Conservation (phyloP, 2,888 invertebrate species). For the Agapostemon virescens region DNA sequence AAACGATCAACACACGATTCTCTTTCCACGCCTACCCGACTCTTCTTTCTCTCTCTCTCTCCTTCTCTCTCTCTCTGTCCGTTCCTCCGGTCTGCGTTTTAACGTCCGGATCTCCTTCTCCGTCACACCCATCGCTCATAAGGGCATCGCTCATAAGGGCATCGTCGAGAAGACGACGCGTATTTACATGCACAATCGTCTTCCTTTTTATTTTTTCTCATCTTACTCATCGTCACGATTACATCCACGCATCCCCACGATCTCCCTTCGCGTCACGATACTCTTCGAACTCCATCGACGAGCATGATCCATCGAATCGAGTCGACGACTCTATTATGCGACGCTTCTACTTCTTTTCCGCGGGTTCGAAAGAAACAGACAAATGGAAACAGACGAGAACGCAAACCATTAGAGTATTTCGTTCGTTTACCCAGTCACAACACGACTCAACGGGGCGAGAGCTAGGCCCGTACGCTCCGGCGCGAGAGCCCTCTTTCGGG, state of each 20-base stretch:
- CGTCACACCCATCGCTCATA: conserved; percentile 4
- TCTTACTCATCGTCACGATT: conserved; percentile 19
- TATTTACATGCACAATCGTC: conserved; percentile 42
- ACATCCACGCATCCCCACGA: neutral
- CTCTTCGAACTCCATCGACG: too few species aligned
- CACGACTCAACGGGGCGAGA: conserved; percentile 46
- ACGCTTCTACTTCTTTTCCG: conserved; percentile 1
- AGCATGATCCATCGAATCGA: neutral
- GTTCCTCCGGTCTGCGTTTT: neutral
- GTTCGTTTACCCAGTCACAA: conserved; percentile 47
- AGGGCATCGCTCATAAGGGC: conserved; percentile 20
- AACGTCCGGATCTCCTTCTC: neutral
- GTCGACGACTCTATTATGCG: neutral
- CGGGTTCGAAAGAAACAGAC: conserved; percentile 30
- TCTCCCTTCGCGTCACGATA: neutral
- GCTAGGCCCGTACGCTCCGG: conserved; percentile 18
- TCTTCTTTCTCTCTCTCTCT: neutral
- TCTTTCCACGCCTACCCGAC: conserved; percentile 15
- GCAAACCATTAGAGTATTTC: conserved; percentile 42
- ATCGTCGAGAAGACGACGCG: conserved; percentile 30
- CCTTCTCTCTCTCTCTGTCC: too few species aligned
- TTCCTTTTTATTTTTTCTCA: too few species aligned
- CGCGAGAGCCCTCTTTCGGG: neutral
- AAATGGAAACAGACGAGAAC: conserved; percentile 40
- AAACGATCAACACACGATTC: conserved; percentile 54